Evolutionary conservation across 2,113 vertebrate genomes (phyloP).

Genomic region (Tursiops truncatus): DNA sequence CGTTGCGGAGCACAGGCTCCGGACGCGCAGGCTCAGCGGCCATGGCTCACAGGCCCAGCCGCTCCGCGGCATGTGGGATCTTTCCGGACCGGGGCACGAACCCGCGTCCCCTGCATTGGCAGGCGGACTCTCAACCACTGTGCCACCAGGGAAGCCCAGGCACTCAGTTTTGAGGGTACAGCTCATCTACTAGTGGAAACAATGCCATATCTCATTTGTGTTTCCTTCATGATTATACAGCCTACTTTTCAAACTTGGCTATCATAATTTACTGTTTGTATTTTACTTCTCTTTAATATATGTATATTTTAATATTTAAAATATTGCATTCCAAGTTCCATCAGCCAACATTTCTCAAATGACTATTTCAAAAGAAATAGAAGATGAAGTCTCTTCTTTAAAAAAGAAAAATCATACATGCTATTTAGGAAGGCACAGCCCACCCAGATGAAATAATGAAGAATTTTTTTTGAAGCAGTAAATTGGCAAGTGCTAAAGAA

Average conservation of each 20-base stretch:
- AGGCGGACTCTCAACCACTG: too few relatives aligned
- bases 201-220: neutral
- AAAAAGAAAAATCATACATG: neutral
- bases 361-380: neutral
- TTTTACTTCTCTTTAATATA: neutral
- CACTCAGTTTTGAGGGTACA: neutral
- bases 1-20: too few relatives aligned
- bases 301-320: constrained; percentile 7
- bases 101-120: too few relatives aligned
- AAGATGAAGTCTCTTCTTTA: neutral
- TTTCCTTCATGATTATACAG: neutral
- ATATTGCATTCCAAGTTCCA: neutral
- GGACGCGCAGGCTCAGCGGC: too few relatives aligned
- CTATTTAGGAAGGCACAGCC: neutral
- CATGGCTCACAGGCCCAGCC: too few relatives aligned
- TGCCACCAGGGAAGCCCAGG: neutral
- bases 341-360: neutral
- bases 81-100: too few relatives aligned
- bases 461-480: neutral
- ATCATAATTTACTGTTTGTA: neutral
- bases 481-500: neutral
- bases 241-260: neutral
- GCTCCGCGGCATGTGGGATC: too few relatives aligned
- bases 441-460: neutral
- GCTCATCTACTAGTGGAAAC: neutral